Conservation (phyloP, 2,888 invertebrate genomes). For the Dynastes maya region DNA sequence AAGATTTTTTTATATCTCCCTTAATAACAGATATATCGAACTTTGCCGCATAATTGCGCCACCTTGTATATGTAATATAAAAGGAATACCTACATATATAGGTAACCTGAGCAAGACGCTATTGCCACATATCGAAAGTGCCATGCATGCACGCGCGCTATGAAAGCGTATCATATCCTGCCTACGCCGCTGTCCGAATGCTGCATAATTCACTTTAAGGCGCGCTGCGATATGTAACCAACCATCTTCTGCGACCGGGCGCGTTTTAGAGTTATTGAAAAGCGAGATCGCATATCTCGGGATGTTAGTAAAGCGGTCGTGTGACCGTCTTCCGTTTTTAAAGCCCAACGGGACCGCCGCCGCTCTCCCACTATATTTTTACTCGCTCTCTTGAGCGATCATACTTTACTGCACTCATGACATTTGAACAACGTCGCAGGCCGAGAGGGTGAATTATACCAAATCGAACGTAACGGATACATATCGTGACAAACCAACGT, state of each 20-base stretch:
- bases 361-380: slow-evolving; percentile 30
- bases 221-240: slow-evolving; percentile 30
- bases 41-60: too few species aligned
- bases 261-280: slow-evolving; percentile 70
- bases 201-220: slow-evolving; percentile 45
- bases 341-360: slow-evolving; percentile 48
- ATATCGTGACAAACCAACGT: background rate
- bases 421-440: slow-evolving; percentile 47
- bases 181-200: slow-evolving; percentile 40
- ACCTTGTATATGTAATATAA: too few species aligned
- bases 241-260: slow-evolving; percentile 51
- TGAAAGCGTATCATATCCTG: background rate
- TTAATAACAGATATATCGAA: too few species aligned
- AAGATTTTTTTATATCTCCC: too few species aligned
- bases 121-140: background rate
- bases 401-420: slow-evolving; percentile 51
- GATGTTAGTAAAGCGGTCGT: slow-evolving; percentile 66
- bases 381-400: slow-evolving; percentile 51
- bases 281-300: slow-evolving; percentile 68
- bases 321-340: slow-evolving; percentile 51
- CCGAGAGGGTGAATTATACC: slow-evolving; percentile 25
- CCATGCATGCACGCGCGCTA: background rate
- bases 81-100: too few species aligned
- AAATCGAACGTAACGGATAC: slow-evolving; percentile 20
- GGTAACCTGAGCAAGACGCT: too few species aligned